Percentiles rank a stretch among this genome's conserved stretches.
These are phyloP conservation scores for Actenoides lindsayi DNA, from an alignment of 2,113 vertebrate species.

Conservation along the genomic window DNA sequence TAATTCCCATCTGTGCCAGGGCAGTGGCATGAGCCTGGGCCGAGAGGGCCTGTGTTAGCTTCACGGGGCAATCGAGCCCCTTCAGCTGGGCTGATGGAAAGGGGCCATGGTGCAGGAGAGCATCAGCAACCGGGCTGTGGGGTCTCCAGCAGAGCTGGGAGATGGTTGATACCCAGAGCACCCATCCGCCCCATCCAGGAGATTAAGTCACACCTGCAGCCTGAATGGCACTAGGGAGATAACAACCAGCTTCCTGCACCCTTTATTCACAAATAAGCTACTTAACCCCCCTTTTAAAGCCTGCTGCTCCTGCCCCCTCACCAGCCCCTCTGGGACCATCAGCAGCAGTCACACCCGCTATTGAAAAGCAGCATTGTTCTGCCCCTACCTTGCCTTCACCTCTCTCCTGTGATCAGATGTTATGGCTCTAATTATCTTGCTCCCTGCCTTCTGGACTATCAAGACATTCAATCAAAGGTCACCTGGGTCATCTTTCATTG, in stretches of 20 bases:
- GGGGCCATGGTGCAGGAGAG: fast-evolving
- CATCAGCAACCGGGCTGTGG: neutral
- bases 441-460: constrained; percentile 57
- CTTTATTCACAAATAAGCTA: constrained; percentile 59
- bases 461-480: constrained; percentile 61
- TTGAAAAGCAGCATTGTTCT: constrained; percentile 61
- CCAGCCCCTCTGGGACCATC: constrained; percentile 10
- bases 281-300: constrained; percentile 31
- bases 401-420: constrained; percentile 63
- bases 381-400: constrained; percentile 60
- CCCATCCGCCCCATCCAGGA: neutral
- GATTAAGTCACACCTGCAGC: constrained; percentile 58
- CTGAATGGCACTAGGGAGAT: constrained; percentile 30
- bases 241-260: constrained; percentile 38
- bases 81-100: neutral
- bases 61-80: neutral
- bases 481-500: constrained; percentile 59
- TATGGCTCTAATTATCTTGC: constrained; percentile 61
- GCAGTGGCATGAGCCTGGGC: neutral
- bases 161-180: neutral
- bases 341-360: constrained; percentile 30
- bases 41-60: neutral
- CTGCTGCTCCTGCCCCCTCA: neutral
- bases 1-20: neutral
- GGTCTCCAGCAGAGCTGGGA: neutral